A percentile compares a stretch with the other conserved stretches of the same genome.
These are phyloP conservation scores for Aplodontia rufa DNA, from an alignment of 2,113 vertebrate genomes.

Conservation along the genomic window DNA sequence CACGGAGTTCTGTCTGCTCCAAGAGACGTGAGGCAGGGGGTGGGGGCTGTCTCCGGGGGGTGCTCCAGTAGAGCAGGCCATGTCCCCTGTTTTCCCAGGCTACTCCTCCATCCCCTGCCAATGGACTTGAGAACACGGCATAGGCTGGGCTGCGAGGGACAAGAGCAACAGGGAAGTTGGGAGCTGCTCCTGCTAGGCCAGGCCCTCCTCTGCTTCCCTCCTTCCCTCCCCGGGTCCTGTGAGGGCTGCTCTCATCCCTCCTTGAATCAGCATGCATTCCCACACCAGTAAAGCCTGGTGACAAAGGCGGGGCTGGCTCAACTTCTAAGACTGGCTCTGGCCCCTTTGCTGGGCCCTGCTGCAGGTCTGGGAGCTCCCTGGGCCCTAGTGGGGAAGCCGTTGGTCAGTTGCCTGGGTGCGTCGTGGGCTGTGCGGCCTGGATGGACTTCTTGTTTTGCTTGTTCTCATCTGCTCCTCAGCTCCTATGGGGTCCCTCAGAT, in stretches of 20 bases:
- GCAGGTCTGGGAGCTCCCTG: not conserved
- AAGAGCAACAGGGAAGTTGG: not conserved
- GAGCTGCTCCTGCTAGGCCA: not conserved
- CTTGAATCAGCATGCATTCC: not conserved
- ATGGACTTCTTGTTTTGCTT: not conserved
- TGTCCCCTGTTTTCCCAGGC: not conserved
- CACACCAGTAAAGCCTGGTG: not conserved
- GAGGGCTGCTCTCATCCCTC: not conserved
- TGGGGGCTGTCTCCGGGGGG: too few species aligned
- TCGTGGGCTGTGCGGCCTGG: not conserved
- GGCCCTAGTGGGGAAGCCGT: not conserved
- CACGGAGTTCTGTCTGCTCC: accelerated
- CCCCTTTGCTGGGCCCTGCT: too few species aligned
- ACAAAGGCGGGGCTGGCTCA: not conserved
- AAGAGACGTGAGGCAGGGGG: not conserved
- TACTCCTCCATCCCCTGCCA: not conserved
- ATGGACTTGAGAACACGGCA: not conserved
- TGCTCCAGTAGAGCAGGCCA: not conserved
- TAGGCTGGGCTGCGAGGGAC: not conserved
- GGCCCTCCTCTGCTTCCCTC: not conserved
- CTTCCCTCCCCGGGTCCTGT: not conserved
- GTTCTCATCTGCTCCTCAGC: not conserved
- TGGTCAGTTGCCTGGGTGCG: not conserved
- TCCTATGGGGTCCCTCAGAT: not conserved
- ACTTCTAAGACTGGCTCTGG: not conserved